phyloP scores from a whole-genome alignment of 2,113 vertebrate genomes.

The Cavia porcellus region DNA sequence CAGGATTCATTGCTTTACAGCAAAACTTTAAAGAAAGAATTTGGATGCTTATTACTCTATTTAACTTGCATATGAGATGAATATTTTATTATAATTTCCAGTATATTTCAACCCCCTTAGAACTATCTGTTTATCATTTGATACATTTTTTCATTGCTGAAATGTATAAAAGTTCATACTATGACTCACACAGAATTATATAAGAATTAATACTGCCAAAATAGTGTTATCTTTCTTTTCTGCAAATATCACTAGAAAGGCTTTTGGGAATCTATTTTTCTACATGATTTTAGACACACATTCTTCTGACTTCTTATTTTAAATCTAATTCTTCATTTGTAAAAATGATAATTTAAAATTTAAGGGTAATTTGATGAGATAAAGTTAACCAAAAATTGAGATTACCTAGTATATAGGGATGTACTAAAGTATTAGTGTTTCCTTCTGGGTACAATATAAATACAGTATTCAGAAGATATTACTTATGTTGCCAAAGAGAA shows the following conservation, averaged over 20 bases:
- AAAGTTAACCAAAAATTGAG: slow-evolving; percentile 15
- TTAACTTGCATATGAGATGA: slow-evolving; percentile 29
- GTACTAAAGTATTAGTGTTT: neutral
- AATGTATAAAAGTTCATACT: neutral
- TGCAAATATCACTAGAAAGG: neutral
- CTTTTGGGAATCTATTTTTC: neutral
- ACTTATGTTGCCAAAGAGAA: neutral
- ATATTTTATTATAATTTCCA: neutral
- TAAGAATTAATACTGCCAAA: neutral
- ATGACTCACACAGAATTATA: neutral
- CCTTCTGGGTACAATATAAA: neutral
- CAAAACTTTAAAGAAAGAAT: neutral
- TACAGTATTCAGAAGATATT: neutral
- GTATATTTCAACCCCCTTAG: neutral
- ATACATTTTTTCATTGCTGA: neutral
- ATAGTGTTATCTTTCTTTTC: slow-evolving; percentile 4
- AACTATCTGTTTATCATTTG: neutral
- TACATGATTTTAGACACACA: neutral
- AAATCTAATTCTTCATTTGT: slow-evolving; percentile 10
- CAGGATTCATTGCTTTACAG: neutral
- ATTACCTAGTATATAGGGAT: neutral
- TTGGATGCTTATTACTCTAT: neutral
- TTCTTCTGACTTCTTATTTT: neutral
- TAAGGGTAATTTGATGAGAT: neutral
- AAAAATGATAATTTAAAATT: neutral